Evolutionary conservation across 2,113 vertebrate species (phyloP), one percentile per base, ranked within the genome.

Genomic region (Sinocyclocheilus maitianheensis): DNA sequence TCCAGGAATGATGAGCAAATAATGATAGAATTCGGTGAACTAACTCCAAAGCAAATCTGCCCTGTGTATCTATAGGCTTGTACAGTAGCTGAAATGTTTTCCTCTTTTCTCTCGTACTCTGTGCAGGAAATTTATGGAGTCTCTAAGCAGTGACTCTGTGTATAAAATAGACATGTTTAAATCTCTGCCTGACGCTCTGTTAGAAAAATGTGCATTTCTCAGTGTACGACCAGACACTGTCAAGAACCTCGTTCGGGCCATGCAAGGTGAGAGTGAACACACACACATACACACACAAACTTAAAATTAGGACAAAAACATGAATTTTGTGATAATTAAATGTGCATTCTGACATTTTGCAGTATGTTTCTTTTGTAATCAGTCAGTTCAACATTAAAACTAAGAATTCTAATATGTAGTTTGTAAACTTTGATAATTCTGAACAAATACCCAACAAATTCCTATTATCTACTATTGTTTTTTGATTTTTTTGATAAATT

Each of bases 191-290:
- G 94, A 97, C 0, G 87, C 95, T 71, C 94, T 99, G 86, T 97
- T 99, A 97, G 98, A 99, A 93, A 99, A 99, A 77, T 99, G 98
- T 0, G 98, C 98, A 0, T 97, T 97, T 0, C 97, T 99, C 89
- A 99, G 98, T 0, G 98, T 99, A 48, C 95, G 97, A 58, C 97
- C 97, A 0, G 97, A 99, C 92, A 98, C 97, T 0, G 97, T 98
- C 65, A 97, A 95, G 92, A 99, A 95, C 91, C 96, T 99, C 0
- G 94, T 97, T 13, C 97, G 98, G 90, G 97, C 98, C 88, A 99
- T 99, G 98, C 97, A 98, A 85, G 97, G 98, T 98, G n/a, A 89
- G 96, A 24, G 9, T 4, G 0, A 3, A 48, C 13, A 0, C 7
- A 46, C 10, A 26, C 55, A 55, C 48, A 81, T 30, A 77, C 40